Percentiles rank a stretch among this genome's conserved stretches.
Conservation (phyloP, 2,113 vertebrate genomes). For the Pachypanchax playfairii region DNA sequence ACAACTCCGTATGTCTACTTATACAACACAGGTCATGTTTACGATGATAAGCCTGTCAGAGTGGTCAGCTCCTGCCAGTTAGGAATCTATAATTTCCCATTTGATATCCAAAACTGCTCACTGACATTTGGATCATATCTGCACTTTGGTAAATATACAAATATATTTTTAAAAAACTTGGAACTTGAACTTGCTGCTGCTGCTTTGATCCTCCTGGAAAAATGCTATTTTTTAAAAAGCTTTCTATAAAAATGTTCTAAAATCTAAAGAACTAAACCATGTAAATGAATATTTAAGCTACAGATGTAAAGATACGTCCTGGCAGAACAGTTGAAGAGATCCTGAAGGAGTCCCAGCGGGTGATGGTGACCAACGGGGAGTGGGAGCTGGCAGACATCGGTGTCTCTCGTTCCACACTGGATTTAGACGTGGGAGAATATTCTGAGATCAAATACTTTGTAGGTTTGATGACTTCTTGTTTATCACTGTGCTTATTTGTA, state of each 20-base stretch:
- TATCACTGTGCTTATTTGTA: neutral
- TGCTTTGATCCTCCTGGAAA: no score
- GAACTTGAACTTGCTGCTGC: no score
- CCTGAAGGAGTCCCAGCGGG: slow-evolving; percentile 8
- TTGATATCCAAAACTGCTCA: slow-evolving; percentile 60
- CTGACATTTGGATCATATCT: slow-evolving; percentile 58
- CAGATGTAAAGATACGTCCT: slow-evolving; percentile 30
- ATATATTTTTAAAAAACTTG: neutral
- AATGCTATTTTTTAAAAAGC: no score
- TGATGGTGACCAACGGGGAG: slow-evolving; percentile 72
- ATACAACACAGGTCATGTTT: slow-evolving; percentile 38
- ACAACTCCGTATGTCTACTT: slow-evolving; percentile 47
- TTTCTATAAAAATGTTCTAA: no score
- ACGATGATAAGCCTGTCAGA: slow-evolving; percentile 21
- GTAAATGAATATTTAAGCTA: slow-evolving; percentile 11
- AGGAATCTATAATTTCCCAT: slow-evolving; percentile 58
- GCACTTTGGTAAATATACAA: slow-evolving; percentile 30
- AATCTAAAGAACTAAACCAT: neutral
- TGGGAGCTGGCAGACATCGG: slow-evolving; percentile 66
- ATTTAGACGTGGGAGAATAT: neutral
- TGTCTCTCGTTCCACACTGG: neutral
- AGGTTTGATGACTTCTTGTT: slow-evolving; percentile 5
- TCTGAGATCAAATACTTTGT: slow-evolving; percentile 40
- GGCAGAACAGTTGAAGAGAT: neutral
- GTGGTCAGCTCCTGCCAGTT: slow-evolving; percentile 56